Evolutionary conservation across 2,797 vertebrate species (phyloP), one percentile per base, ranked within the genome.

Genomic region (Thunnus albacares): DNA sequence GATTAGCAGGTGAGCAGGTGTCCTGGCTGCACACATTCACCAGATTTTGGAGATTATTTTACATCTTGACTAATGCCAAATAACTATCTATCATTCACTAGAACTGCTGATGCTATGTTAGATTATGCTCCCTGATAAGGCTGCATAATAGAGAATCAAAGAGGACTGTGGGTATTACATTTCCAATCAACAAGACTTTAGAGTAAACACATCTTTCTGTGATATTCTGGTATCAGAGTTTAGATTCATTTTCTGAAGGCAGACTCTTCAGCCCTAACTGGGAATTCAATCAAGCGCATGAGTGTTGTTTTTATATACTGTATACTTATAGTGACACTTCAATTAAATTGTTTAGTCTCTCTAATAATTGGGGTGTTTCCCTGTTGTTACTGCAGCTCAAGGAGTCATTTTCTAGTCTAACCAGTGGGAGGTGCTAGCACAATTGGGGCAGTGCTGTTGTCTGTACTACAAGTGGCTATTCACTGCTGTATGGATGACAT

Each of bases 31-130:
- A 65, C 57, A 65, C 53, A 66, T 45, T 69, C 59, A 64, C 68
- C 80, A 77, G 55, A 65, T 47, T 77, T 30, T 61, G 30, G 43
- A 75, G 77, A 74, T 83, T 82, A 74, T 35, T 79, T 79, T 47
- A 56, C 38, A 67, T 76, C 17, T 57, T 30, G 30, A 73, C 53
- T 51, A 70, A 57, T 71, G 41, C 67, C 28, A 60, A 0, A 55
- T 8, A 57, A 43, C 13, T 51, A 18, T 64, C 49, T 2, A 52
- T 75, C 22, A 28, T 60, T 79, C 52, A 67, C 12, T 57, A 30
- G 17, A 67, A 11, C 56, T 71, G 53, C 22, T 69, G 30, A 51
- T 49, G 33, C 28, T 17, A 26, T 20, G 13, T 13, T 17, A 57
- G 20, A 52, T 75, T 64, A 59, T 26, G 35, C 24, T 62, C 11